Conservation (phyloP, 2,797 vertebrate species). For the Schizopygopsis pylzovi region DNA sequence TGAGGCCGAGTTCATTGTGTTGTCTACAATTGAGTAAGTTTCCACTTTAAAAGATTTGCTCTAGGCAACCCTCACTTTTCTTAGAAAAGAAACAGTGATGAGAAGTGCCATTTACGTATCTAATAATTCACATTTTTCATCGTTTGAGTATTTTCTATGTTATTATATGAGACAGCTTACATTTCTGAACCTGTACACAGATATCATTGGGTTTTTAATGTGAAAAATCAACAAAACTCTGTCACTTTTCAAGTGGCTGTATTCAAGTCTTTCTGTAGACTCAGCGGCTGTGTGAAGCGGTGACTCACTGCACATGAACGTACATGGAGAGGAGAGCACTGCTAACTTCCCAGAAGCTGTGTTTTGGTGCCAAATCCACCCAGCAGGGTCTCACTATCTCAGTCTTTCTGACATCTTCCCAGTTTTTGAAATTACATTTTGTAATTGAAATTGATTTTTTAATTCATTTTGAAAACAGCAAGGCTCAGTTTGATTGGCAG, state of each 20-base stretch:
- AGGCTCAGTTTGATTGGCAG: neutral
- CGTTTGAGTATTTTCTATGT: neutral
- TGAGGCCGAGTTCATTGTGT: neutral
- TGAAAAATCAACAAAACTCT: neutral
- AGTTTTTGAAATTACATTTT: neutral
- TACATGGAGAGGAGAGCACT: neutral
- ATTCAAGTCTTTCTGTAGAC: slow-evolving; percentile 1
- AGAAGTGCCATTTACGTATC: neutral
- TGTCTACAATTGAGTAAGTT: neutral
- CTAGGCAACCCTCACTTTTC: neutral
- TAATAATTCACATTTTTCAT: neutral
- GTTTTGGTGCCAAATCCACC: neutral
- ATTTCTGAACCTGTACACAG: neutral
- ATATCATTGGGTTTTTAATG: neutral
- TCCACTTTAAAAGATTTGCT: neutral
- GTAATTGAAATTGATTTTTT: neutral
- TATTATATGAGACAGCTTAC: neutral
- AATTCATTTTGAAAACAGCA: neutral
- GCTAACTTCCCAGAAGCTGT: slow-evolving; percentile 6
- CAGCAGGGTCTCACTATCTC: neutral
- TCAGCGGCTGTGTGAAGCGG: neutral
- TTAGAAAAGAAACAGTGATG: neutral
- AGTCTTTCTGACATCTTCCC: neutral
- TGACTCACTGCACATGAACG: slow-evolving; percentile 14
- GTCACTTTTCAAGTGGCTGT: neutral